Evolutionary conservation across 2,797 vertebrate species (phyloP), one percentile per base, ranked within the genome.

Genomic region (Amphiprion clarkii): DNA sequence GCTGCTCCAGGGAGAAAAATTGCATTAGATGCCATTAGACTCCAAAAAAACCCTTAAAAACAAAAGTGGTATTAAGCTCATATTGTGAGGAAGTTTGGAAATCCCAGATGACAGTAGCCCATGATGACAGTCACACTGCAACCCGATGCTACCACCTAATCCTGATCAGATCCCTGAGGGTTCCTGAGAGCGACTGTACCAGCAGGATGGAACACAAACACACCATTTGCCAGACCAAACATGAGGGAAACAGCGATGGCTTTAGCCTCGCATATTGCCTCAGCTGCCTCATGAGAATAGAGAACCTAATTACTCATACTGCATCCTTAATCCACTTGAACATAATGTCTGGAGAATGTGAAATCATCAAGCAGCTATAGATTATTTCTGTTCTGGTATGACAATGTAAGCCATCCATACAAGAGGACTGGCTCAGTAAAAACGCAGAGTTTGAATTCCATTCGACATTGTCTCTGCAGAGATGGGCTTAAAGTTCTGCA

Each of bases 71-170:
- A 39, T 53, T 68, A 66, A 42, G 55, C 40, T 67, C 33, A 12
- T 42, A 57, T 16, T 21, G 21, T 13, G 74, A 68, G 29, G 13
- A 52, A 65, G 61, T 81, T 70, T 79, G 68, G 62, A 85, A 78
- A 66, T 67, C 78, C 67, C 44, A 71, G 44, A 73, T 69, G 78
- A 74, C 74, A 53, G 76, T 39, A 76, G 74, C 59, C 78, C 68
- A 54, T 48, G 66, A 67, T 84, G 88, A 89, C 81, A 73, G 85
- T 72, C 84, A 79, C 64, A 61, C 70, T 73, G 92, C 65, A 93
- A 94, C 70, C 57, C 1, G 88, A 94, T 92, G 88, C 87, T 88
- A 92, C 71, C 93, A 93, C 74, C 86, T 94, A 94, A 94, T 93
- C 92, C 92, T 1, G 59, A 71, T 65, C 63, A 82, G 36, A 91